phyloP scores from a whole-genome alignment of 2,888 invertebrate species.

The Zygothrica quintamaculata region DNA sequence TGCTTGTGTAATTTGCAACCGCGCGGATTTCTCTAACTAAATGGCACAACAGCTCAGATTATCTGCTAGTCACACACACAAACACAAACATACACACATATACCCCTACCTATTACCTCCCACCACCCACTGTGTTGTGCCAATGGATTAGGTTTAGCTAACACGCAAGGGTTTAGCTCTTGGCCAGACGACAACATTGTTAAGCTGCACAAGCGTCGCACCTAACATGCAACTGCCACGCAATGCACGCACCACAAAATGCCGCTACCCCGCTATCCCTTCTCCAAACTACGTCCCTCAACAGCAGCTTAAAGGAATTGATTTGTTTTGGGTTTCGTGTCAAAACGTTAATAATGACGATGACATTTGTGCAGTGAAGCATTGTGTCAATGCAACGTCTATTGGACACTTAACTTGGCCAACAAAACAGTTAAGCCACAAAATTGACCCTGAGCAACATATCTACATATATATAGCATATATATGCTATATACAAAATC shows the following conservation, averaged over 20 bases:
- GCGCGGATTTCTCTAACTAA: slow-evolving; percentile 42
- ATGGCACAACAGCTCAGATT: slow-evolving; percentile 62
- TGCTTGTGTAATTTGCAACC: slow-evolving; percentile 46
- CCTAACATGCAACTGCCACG: slow-evolving; percentile 55
- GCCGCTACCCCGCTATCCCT: too few relatives aligned
- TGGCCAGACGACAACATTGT: slow-evolving; percentile 59
- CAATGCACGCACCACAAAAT: slow-evolving; percentile 7
- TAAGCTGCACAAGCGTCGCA: slow-evolving; percentile 51
- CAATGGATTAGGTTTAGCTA: slow-evolving; percentile 78
- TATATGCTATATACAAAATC: too few relatives aligned
- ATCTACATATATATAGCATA: too few relatives aligned
- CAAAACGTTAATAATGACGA: slow-evolving; percentile 32
- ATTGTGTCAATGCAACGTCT: slow-evolving; percentile 22
- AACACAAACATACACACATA: slow-evolving; percentile 6
- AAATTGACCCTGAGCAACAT: slow-evolving; percentile 38
- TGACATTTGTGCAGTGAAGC: slow-evolving; percentile 49
- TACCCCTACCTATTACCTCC: slow-evolving; percentile 3
- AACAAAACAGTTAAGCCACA: too few relatives aligned
- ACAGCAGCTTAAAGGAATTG: slow-evolving; percentile 72
- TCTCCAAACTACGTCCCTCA: too few relatives aligned
- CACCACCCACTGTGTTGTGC: neutral
- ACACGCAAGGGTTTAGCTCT: slow-evolving; percentile 73
- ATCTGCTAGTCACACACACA: slow-evolving; percentile 62
- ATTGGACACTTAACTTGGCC: slow-evolving; percentile 38
- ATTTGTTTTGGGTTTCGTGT: slow-evolving; percentile 61